Evolutionary conservation across 2,888 invertebrate genomes (phyloP).

Genomic region (Thyatira batis): DNA sequence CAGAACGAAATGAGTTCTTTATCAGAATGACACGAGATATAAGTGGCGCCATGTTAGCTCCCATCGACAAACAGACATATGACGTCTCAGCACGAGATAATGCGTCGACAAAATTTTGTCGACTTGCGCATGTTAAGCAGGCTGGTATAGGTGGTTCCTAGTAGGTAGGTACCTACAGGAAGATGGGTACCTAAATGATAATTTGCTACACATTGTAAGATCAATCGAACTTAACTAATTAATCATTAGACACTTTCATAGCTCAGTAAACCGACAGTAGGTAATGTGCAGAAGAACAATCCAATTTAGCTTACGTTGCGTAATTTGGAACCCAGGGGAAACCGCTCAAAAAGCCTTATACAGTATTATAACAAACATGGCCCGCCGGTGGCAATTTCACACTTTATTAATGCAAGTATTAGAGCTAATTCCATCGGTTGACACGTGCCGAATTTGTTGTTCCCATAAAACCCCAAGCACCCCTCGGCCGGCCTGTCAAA

Average conservation of each 20-base stretch:
- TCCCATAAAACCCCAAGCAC: conserved; percentile 70
- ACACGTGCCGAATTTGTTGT: conserved; percentile 79
- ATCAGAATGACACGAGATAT: too few species aligned
- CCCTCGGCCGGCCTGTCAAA: conserved; percentile 33
- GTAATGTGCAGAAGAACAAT: conserved; percentile 48
- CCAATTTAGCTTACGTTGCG: conserved; percentile 38
- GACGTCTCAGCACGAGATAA: too few species aligned
- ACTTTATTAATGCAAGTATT: conserved; percentile 82
- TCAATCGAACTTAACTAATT: not conserved
- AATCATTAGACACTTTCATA: not conserved
- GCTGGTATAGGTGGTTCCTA: too few species aligned
- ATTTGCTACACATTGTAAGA: not conserved
- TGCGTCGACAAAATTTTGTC: too few species aligned
- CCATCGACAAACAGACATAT: too few species aligned
- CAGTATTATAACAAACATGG: conserved; percentile 77
- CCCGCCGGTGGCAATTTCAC: conserved; percentile 78
- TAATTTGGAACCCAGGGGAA: conserved; percentile 31
- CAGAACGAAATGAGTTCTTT: too few species aligned
- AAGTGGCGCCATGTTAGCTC: too few species aligned
- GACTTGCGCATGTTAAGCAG: too few species aligned
- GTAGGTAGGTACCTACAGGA: too few species aligned
- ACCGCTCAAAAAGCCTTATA: conserved; percentile 63
- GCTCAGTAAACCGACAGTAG: conserved; percentile 19
- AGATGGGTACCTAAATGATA: too few species aligned
- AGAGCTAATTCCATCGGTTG: conserved; percentile 77